phyloP scores from a whole-genome alignment of 2,797 vertebrate species.

The Sphenopsis melanotis region DNA sequence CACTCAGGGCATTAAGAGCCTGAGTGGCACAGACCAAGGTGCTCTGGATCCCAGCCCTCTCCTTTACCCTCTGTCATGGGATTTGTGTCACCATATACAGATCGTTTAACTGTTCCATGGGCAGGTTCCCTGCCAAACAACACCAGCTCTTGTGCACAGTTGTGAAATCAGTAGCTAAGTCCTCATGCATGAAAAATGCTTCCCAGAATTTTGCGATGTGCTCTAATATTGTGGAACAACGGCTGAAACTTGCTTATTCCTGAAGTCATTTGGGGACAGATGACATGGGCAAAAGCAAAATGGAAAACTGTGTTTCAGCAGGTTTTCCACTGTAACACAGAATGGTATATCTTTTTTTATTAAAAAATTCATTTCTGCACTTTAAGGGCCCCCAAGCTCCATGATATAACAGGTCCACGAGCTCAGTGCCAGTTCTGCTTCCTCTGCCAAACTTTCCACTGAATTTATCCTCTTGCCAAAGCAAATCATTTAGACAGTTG shows the following conservation, averaged over 20 bases:
- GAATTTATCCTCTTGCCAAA: slow-evolving; percentile 61
- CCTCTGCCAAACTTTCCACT: slow-evolving; percentile 64
- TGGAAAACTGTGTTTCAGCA: slow-evolving; percentile 35
- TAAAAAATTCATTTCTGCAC: slow-evolving; percentile 47
- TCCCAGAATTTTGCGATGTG: background rate
- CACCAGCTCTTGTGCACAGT: background rate
- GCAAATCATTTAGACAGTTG: slow-evolving; percentile 67
- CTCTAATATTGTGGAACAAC: background rate
- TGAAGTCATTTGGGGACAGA: slow-evolving; percentile 54
- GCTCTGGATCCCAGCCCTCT: background rate
- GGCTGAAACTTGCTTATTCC: background rate
- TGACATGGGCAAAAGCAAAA: slow-evolving; percentile 22
- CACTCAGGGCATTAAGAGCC: fast-evolving
- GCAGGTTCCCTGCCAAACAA: background rate
- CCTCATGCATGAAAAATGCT: fast-evolving
- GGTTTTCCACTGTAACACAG: slow-evolving; percentile 42
- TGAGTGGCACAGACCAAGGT: fast-evolving
- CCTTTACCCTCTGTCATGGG: background rate
- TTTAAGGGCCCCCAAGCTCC: slow-evolving; percentile 26
- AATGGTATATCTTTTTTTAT: slow-evolving; percentile 20
- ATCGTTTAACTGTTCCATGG: background rate
- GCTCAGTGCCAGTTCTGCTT: slow-evolving; percentile 47
- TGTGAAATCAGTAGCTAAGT: background rate
- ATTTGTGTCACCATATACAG: background rate
- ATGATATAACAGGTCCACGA: slow-evolving; percentile 49